Conservation (phyloP, 2,888 invertebrate species). For the Alentia gelatinosa region DNA sequence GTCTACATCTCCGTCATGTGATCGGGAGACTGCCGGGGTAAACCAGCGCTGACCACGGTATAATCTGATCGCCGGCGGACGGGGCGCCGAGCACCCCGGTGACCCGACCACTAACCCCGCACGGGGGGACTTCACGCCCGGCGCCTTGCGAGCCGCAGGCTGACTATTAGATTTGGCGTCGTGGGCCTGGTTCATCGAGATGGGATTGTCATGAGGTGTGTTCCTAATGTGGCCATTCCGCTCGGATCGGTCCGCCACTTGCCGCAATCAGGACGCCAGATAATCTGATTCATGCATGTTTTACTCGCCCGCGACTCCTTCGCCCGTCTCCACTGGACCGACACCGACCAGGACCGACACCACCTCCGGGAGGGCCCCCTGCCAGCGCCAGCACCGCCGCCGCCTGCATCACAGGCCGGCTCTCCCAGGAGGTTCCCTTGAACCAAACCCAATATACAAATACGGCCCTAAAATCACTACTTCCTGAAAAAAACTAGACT, state of each 20-base stretch:
- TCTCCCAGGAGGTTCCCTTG: too few species aligned
- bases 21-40: too few species aligned
- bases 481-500: too few species aligned
- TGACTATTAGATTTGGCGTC: neutral
- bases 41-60: neutral
- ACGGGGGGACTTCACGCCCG: neutral
- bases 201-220: neutral
- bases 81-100: neutral
- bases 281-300: constrained; percentile 14
- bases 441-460: too few species aligned
- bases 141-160: neutral
- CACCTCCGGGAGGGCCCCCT: neutral
- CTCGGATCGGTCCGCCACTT: constrained; percentile 1
- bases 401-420: too few species aligned
- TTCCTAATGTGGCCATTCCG: constrained; percentile 31
- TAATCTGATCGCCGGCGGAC: neutral
- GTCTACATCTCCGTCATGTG: too few species aligned
- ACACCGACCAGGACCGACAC: neutral
- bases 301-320: neutral
- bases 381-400: neutral
- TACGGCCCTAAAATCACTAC: too few species aligned
- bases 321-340: too few species aligned
- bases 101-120: neutral
- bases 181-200: neutral
- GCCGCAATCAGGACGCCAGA: neutral